Evolutionary conservation across 2,797 vertebrate species (phyloP).

Genomic region (Gallirallus australis): DNA sequence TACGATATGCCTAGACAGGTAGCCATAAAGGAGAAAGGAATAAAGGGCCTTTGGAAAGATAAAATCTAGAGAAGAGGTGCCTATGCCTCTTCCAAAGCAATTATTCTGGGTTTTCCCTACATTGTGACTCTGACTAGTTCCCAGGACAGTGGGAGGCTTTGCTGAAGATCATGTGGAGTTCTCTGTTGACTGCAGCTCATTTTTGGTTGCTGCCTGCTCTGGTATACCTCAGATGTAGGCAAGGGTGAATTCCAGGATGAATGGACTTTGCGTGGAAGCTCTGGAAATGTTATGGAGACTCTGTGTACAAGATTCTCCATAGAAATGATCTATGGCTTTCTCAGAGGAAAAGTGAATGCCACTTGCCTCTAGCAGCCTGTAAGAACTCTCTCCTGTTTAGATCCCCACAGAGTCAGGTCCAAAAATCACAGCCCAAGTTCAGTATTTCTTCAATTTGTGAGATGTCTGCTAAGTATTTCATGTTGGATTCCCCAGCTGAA

Average conservation of each 20-base stretch:
- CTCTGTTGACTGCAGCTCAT: not conserved
- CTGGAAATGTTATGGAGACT: not conserved
- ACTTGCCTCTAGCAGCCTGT: not conserved
- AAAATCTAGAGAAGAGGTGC: not conserved
- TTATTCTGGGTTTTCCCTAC: not conserved
- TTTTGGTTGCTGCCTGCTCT: not conserved
- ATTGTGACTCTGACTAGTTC: not conserved
- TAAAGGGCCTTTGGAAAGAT: not conserved
- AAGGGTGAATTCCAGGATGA: not conserved
- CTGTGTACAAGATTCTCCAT: fast-evolving
- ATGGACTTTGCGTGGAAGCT: not conserved
- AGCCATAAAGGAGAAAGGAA: not conserved
- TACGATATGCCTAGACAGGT: not conserved
- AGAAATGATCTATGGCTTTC: not conserved
- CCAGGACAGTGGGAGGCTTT: not conserved
- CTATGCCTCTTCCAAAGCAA: not conserved
- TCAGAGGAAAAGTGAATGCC: not conserved
- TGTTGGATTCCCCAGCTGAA: not conserved
- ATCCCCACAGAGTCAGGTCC: fast-evolving
- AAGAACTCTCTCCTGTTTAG: not conserved
- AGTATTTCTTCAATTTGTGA: not conserved
- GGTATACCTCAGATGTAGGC: not conserved
- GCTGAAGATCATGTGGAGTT: not conserved
- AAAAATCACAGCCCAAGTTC: not conserved
- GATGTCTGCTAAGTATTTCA: not conserved